These are phyloP conservation scores for Philhelius pedissequus DNA, from an alignment of 2,888 invertebrate species.

Conservation along the genomic window DNA sequence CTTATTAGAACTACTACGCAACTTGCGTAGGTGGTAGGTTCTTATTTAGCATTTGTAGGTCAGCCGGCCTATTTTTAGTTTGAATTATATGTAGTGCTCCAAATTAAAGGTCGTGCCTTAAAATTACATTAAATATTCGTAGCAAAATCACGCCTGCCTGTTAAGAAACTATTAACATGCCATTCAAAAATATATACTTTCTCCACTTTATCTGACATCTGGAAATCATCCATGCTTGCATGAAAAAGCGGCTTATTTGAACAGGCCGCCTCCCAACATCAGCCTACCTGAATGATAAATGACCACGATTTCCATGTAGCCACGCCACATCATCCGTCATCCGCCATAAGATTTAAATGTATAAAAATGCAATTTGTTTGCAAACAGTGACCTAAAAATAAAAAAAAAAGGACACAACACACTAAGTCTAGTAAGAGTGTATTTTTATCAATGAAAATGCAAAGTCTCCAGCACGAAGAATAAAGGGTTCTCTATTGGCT, in stretches of 20 bases:
- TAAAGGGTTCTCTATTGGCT: neutral
- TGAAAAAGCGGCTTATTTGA: neutral
- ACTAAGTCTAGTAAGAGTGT: neutral
- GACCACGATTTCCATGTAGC: neutral
- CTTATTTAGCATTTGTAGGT: too few species aligned
- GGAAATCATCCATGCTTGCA: neutral
- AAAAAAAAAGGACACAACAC: neutral
- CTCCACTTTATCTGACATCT: neutral
- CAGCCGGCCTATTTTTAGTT: too few species aligned
- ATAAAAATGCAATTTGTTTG: neutral
- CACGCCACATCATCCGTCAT: conserved; percentile 1
- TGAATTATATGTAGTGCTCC: neutral
- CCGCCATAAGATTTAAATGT: neutral
- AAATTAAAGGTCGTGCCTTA: neutral
- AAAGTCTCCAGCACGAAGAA: neutral
- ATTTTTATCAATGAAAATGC: conserved; percentile 34
- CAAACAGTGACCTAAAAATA: neutral
- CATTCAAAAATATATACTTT: neutral
- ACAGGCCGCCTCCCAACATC: neutral
- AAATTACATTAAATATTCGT: neutral
- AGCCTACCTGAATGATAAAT: conserved; percentile 5
- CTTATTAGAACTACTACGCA: too few species aligned
- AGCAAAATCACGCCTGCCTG: neutral
- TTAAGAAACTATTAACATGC: conserved; percentile 13
- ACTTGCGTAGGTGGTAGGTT: too few species aligned